Evolutionary conservation across 1,140 invertebrate genomes (phyloP).

Genomic region (Mamestra configurata): DNA sequence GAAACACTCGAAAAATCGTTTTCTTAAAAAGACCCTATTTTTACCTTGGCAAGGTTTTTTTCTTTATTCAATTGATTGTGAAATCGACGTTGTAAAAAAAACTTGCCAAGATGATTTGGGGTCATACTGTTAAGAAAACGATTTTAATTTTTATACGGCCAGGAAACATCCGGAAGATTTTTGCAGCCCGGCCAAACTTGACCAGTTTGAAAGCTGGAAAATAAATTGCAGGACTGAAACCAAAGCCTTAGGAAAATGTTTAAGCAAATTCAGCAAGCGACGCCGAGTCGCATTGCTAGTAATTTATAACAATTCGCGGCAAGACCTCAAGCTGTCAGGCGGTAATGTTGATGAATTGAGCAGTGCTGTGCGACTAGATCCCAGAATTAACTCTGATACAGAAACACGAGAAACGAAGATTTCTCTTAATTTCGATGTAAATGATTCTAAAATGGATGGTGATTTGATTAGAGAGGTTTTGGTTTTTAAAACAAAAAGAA

Average conservation of each 20-base stretch:
- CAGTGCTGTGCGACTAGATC: conserved; percentile 18
- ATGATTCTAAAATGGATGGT: not conserved
- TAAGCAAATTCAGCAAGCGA: conserved; percentile 51
- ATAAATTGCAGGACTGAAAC: conserved; percentile 8
- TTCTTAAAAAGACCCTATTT: too few species aligned
- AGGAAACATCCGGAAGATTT: too few species aligned
- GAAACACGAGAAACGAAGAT: conserved; percentile 15
- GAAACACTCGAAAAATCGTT: too few species aligned
- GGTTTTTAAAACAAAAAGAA: not conserved
- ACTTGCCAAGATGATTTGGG: too few species aligned
- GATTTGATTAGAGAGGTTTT: not conserved
- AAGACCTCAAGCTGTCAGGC: conserved; percentile 51
- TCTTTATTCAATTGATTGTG: too few species aligned
- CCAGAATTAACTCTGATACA: conserved; percentile 26
- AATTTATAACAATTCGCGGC: conserved; percentile 60
- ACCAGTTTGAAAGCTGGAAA: not conserved
- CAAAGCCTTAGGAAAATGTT: conserved; percentile 40
- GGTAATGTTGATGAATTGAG: conserved; percentile 61
- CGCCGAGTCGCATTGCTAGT: conserved; percentile 41
- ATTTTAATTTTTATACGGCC: too few species aligned
- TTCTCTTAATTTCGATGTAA: conserved; percentile 17
- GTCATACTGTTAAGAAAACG: too few species aligned
- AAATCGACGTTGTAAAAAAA: too few species aligned
- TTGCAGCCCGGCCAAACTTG: too few species aligned
- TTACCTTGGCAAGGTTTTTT: too few species aligned